Conservation (phyloP, 2,797 vertebrate species). For the Antrozous pallidus region DNA sequence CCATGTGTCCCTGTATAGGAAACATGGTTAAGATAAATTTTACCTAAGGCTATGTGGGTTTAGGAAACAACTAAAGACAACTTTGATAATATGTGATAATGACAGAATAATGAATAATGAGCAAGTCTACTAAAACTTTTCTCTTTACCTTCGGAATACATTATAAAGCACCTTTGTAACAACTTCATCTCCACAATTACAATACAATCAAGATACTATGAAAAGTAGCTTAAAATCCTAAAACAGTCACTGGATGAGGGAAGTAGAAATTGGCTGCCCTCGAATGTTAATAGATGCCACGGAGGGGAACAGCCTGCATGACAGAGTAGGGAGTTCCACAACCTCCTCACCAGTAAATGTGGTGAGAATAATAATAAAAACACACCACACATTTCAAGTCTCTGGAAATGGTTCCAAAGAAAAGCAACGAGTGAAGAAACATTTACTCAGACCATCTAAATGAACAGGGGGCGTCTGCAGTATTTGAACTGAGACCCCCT, state of each 20-base stretch:
- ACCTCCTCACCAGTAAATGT: background rate
- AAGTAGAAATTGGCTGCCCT: background rate
- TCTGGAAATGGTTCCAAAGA: slow-evolving; percentile 7
- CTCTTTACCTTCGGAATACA: background rate
- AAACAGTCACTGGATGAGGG: background rate
- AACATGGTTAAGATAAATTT: slow-evolving; percentile 28
- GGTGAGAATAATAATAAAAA: background rate
- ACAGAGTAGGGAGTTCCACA: background rate
- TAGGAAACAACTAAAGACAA: background rate
- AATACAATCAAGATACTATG: background rate
- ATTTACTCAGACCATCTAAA: background rate
- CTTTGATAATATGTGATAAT: background rate
- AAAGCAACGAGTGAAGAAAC: background rate
- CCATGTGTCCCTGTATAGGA: slow-evolving; percentile 95
- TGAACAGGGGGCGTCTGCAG: background rate
- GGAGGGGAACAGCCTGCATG: background rate
- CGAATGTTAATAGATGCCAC: background rate
- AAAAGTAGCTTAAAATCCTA: background rate
- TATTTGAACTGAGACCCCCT: background rate
- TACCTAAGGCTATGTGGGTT: slow-evolving; percentile 39
- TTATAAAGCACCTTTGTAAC: background rate
- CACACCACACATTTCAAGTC: background rate
- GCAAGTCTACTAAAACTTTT: background rate
- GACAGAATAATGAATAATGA: background rate
- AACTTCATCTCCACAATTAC: background rate